Percentiles rank a stretch among this genome's conserved stretches.
These are phyloP conservation scores for Marmota monax DNA, from an alignment of 2,113 vertebrate species.

Conservation along the genomic window DNA sequence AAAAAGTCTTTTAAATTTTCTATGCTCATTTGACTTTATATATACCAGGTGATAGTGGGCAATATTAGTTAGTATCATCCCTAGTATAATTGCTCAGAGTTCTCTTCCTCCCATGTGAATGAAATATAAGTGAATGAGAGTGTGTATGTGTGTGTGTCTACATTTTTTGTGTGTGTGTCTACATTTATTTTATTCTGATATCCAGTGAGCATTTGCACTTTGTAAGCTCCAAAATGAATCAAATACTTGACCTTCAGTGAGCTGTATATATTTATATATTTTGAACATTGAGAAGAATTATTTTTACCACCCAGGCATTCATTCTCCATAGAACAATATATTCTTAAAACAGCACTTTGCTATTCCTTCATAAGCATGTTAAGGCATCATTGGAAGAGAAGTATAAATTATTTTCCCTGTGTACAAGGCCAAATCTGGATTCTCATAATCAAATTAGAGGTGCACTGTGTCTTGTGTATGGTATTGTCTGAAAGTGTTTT, in stretches of 20 bases:
- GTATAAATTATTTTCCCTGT: not conserved
- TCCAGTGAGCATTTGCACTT: not conserved
- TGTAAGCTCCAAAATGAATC: conserved; percentile 30
- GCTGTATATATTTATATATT: not conserved
- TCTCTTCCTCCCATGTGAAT: not conserved
- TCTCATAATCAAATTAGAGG: not conserved
- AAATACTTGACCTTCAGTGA: not conserved
- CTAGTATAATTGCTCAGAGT: not conserved
- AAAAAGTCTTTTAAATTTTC: conserved; percentile 29
- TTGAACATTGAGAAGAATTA: not conserved
- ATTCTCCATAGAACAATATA: not conserved
- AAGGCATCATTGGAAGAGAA: not conserved
- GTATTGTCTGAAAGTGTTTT: not conserved
- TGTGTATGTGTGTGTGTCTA: no score
- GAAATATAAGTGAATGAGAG: not conserved
- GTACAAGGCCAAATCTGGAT: not conserved
- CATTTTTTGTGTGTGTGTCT: no score
- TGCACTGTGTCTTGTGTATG: not conserved
- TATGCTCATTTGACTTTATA: not conserved
- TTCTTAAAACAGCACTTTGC: not conserved
- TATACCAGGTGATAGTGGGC: not conserved
- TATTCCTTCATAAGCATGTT: not conserved
- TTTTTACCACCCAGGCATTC: not conserved
- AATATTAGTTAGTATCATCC: not conserved
- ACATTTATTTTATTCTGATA: not conserved